Evolutionary conservation across 2,113 vertebrate species (phyloP).

Genomic region (Microtus ochrogaster): DNA sequence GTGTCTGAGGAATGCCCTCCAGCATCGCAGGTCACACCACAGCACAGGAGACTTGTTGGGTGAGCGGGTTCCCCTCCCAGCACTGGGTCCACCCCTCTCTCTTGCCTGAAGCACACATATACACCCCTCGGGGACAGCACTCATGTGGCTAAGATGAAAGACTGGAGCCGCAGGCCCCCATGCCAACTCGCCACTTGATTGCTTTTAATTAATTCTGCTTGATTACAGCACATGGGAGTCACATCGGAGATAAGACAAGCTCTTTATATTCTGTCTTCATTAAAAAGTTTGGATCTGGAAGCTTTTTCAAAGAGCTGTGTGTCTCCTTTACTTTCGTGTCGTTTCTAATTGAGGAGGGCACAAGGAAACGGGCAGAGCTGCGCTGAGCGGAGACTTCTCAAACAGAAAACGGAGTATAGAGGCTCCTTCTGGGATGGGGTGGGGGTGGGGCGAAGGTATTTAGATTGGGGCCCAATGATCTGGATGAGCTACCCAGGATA

Average conservation of each 20-base stretch:
- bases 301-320: slow-evolving; percentile 80
- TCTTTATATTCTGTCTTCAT: slow-evolving; percentile 84
- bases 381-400: slow-evolving; percentile 63
- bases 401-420: slow-evolving; percentile 51
- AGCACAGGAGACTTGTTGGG: not conserved
- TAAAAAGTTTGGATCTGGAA: slow-evolving; percentile 82
- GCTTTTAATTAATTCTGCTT: slow-evolving; percentile 85
- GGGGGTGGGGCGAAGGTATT: not conserved
- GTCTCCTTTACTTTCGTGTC: slow-evolving; percentile 81
- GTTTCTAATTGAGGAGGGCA: slow-evolving; percentile 81
- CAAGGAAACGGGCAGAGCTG: slow-evolving; percentile 46
- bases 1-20: not conserved
- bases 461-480: not conserved
- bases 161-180: slow-evolving; percentile 71
- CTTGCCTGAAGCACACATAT: not conserved
- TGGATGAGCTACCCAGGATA: not conserved
- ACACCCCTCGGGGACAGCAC: slow-evolving; percentile 19
- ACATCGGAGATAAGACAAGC: slow-evolving; percentile 78
- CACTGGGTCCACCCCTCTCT: not conserved
- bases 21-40: not conserved
- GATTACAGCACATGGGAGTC: slow-evolving; percentile 83
- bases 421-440: not conserved
- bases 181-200: slow-evolving; percentile 82
- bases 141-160: slow-evolving; percentile 80
- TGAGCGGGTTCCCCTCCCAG: not conserved